Evolutionary conservation across 1,140 invertebrate genomes (phyloP).

Genomic region (Magallana gigas): DNA sequence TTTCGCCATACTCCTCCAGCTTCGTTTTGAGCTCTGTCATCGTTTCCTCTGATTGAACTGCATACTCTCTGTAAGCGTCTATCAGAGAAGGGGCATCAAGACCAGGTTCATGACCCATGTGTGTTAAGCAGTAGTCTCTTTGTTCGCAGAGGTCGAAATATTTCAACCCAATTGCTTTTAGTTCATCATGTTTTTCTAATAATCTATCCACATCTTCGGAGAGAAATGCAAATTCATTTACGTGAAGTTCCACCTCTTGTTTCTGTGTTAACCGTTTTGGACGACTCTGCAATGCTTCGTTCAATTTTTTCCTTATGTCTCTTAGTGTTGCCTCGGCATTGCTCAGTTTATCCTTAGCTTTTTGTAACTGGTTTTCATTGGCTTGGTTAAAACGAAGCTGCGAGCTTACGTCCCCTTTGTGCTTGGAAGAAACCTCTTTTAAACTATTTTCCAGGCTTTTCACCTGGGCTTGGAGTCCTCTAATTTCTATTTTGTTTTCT

Average conservation of each 20-base stretch:
- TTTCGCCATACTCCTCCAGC: constrained; percentile 40
- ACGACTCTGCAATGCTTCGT: constrained; percentile 30
- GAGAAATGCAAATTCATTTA: constrained; percentile 52
- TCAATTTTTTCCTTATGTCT: constrained; percentile 54
- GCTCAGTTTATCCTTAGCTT: constrained; percentile 53
- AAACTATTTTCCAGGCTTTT: constrained; percentile 50
- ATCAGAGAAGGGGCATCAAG: constrained; percentile 44
- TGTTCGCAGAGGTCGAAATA: constrained; percentile 60
- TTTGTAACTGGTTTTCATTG: constrained; percentile 59
- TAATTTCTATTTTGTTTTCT: constrained; percentile 42
- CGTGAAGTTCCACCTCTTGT: constrained; percentile 44
- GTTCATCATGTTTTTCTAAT: constrained; percentile 55
- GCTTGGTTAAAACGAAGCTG: constrained; percentile 62
- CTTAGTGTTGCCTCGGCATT: constrained; percentile 49
- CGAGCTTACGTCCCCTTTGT: constrained; percentile 51
- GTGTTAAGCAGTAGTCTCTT: constrained; percentile 58
- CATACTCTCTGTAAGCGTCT: constrained; percentile 58
- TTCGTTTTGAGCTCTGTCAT: constrained; percentile 57
- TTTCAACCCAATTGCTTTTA: constrained; percentile 47
- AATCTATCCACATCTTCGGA: constrained; percentile 60
- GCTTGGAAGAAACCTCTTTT: constrained; percentile 42
- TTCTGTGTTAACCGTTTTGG: constrained; percentile 36
- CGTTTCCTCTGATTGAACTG: constrained; percentile 49
- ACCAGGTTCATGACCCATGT: constrained; percentile 50
- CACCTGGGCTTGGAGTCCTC: constrained; percentile 42